Conservation (phyloP, 2,113 vertebrate genomes). For the Ammospiza nelsoni region DNA sequence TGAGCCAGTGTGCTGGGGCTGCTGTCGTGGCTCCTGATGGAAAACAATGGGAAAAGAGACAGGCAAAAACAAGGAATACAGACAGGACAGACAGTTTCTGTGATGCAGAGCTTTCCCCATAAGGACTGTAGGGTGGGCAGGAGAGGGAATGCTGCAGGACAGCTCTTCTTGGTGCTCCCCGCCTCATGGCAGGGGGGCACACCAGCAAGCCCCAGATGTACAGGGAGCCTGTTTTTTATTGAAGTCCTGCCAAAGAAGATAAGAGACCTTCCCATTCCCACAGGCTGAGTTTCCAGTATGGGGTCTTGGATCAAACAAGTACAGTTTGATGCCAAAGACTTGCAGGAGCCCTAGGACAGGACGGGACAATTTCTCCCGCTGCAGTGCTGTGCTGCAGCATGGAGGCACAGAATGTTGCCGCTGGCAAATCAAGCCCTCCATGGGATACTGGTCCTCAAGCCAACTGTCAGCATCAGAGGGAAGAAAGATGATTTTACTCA, state of each 20-base stretch:
- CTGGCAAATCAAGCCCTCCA: neutral
- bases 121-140: neutral
- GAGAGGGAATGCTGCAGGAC: neutral
- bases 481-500: neutral
- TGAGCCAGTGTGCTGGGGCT: neutral
- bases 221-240: neutral
- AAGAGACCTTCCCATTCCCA: neutral
- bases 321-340: neutral
- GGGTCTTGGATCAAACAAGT: neutral
- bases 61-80: neutral
- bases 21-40: neutral
- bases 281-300: neutral
- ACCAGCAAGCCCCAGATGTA: neutral
- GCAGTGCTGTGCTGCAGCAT: neutral
- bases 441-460: neutral
- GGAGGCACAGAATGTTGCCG: fast-evolving
- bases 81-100: neutral
- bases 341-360: neutral
- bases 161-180: neutral
- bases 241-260: neutral
- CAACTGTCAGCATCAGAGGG: neutral
- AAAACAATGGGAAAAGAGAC: neutral
- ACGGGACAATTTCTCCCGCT: neutral
- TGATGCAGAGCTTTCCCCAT: neutral
- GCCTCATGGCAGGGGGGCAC: neutral